Percentiles rank a stretch among this genome's conserved stretches.
These are phyloP conservation scores for Akabosia matsudoensis DNA, from an alignment of 1,140 invertebrate genomes.

Conservation along the genomic window DNA sequence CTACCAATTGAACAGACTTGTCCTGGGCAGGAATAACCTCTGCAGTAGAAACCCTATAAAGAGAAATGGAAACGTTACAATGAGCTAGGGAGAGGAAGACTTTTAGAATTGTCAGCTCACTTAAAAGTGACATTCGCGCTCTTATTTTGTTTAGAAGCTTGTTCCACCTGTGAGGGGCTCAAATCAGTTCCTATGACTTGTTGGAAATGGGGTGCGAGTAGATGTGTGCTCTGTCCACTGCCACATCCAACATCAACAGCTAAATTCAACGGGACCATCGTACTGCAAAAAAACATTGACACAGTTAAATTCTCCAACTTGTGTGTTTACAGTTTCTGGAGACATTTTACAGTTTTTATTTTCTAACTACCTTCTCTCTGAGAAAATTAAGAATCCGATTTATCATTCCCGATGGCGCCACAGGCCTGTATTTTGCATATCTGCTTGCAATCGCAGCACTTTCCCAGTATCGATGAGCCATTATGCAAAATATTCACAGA, in stretches of 20 bases:
- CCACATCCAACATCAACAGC: constrained; percentile 55
- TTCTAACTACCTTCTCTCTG: constrained; percentile 46
- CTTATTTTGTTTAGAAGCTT: constrained; percentile 50
- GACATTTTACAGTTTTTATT: neutral
- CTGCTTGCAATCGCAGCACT: constrained; percentile 46
- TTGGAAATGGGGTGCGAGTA: constrained; percentile 52
- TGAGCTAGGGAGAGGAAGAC: neutral
- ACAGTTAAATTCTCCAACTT: too few relatives aligned
- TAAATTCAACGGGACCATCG: constrained; percentile 38
- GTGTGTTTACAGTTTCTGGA: neutral
- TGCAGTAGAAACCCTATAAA: constrained; percentile 42
- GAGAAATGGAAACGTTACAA: too few relatives aligned
- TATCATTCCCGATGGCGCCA: constrained; percentile 48
- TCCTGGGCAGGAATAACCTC: constrained; percentile 51
- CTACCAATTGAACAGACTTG: constrained; percentile 50
- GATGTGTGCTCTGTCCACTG: constrained; percentile 54
- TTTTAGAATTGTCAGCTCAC: constrained; percentile 30
- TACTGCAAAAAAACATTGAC: constrained; percentile 36
- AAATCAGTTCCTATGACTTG: constrained; percentile 53
- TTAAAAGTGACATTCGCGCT: constrained; percentile 48
- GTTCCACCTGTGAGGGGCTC: constrained; percentile 50
- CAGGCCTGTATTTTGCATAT: constrained; percentile 51
- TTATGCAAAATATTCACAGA: neutral
- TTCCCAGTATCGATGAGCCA: constrained; percentile 47
- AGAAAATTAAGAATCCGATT: constrained; percentile 49